A percentile compares a stretch with the other conserved stretches of the same genome.
Conservation (phyloP, 2,113 vertebrate species). For the Elephantulus edwardii region DNA sequence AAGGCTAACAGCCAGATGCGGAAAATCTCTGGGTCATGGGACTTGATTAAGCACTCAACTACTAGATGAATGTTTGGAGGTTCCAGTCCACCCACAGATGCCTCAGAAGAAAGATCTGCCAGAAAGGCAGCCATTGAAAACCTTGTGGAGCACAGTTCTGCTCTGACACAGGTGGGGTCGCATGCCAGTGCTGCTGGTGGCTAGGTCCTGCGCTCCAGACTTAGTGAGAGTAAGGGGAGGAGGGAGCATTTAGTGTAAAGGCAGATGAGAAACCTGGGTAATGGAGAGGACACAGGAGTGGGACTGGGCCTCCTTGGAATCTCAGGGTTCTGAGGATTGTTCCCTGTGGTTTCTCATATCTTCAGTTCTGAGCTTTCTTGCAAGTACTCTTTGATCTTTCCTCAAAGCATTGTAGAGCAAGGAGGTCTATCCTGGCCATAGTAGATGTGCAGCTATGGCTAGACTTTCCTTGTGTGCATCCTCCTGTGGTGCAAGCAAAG, state of each 20-base stretch:
- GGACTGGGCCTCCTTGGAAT: not conserved
- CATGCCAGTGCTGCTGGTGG: not conserved
- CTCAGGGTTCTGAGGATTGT: not conserved
- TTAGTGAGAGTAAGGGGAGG: not conserved
- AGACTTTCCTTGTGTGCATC: not conserved
- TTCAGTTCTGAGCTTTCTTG: not conserved
- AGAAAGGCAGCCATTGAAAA: not conserved
- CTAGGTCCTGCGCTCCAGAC: not conserved
- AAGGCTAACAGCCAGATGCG: not conserved
- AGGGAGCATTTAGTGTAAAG: not conserved
- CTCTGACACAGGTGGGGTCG: not conserved
- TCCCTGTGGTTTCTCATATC: not conserved
- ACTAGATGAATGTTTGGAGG: not conserved
- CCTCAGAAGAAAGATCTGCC: not conserved
- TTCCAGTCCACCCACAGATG: not conserved
- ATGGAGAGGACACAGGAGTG: not conserved
- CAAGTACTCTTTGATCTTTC: not conserved
- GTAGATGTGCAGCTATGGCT: not conserved
- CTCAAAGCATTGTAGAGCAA: not conserved
- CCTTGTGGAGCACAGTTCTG: not conserved
- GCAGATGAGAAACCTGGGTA: not conserved
- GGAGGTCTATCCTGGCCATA: not conserved
- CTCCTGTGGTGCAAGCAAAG: not conserved
- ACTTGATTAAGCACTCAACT: not conserved
- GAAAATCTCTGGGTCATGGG: not conserved